Conservation (phyloP, 2,113 vertebrate genomes). For the Tringa solitaria region DNA sequence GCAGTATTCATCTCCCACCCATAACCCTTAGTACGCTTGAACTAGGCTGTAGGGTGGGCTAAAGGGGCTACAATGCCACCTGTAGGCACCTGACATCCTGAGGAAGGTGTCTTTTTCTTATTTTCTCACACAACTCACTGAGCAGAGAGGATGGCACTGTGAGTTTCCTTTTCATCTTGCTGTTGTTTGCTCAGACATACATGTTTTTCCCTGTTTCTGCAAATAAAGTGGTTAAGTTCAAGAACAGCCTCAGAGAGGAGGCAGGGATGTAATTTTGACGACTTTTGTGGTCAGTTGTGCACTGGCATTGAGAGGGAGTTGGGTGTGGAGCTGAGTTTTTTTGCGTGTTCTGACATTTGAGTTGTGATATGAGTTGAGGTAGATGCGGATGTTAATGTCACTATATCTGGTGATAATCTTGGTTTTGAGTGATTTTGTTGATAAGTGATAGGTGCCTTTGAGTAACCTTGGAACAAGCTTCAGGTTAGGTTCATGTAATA, state of each 20-base stretch:
- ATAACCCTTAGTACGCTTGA: neutral
- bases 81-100: neutral
- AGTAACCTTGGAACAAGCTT: neutral
- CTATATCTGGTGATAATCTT: constrained; percentile 36
- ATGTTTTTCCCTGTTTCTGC: neutral
- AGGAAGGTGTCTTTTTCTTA: neutral
- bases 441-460: constrained; percentile 17
- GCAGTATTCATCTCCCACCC: neutral
- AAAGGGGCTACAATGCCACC: neutral
- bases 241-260: neutral
- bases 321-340: neutral
- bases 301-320: neutral
- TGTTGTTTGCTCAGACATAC: neutral
- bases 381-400: constrained; percentile 8
- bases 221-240: neutral
- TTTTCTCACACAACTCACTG: neutral
- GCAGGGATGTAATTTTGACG: neutral
- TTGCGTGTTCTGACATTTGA: constrained; percentile 7
- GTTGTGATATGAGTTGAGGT: constrained; percentile 25
- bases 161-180: neutral
- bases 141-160: neutral
- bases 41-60: neutral
- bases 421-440: constrained; percentile 6
- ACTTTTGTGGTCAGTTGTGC: neutral
- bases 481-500: neutral